Evolutionary conservation across 2,113 vertebrate genomes (phyloP), one percentile per base, ranked within the genome.

Genomic region (Pterocles orientalis): DNA sequence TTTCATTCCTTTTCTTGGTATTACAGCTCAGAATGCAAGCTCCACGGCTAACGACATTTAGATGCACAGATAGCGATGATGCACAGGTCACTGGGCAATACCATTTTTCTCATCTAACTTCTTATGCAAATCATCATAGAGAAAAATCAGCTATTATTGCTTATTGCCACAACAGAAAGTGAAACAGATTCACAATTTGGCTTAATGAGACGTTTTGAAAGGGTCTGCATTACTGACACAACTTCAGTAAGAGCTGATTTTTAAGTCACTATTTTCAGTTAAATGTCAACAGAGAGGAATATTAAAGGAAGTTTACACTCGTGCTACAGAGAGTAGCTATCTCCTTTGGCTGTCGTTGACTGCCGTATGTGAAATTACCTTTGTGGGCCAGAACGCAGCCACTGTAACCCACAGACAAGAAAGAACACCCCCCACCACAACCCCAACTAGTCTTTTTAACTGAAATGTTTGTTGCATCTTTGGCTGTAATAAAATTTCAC

Each of bases 1-100:
- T 50, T 65, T 79, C 50, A 19, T 88, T 90, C 61, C 50, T 53
- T 92, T 56, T 62, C 78, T 47, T 34, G 75, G 50, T 82, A 77
- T 88, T 82, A 69, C 65, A 89, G 39, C 45, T 29, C 19, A 3
- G 50, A 84, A 66, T 0, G 3, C 28, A 29, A 82, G 75, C 71
- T 77, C 65, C 48, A 28, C 5, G 4, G 90, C 77, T 94, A 90
- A 86, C 21, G 61, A 79, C 81, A 54, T 83, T 96, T 41, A 93
- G 25, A 91, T n/a, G 72, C 79, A 86, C 50, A 58, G 79, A 93
- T 24, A 43, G 88, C 34, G 73, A 91, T 75, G 94, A 72, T 45
- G 72, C 70, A 94, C 91, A 95, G 77, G 93, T 84, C 86, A 87
- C 70, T 87, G 83, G 83, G 81, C 88, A 96, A 82, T 51, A 78